A percentile compares a stretch with the other conserved stretches of the same genome.
These are phyloP conservation scores for Calameuta idolon DNA, from an alignment of 2,888 invertebrate genomes.

Conservation along the genomic window DNA sequence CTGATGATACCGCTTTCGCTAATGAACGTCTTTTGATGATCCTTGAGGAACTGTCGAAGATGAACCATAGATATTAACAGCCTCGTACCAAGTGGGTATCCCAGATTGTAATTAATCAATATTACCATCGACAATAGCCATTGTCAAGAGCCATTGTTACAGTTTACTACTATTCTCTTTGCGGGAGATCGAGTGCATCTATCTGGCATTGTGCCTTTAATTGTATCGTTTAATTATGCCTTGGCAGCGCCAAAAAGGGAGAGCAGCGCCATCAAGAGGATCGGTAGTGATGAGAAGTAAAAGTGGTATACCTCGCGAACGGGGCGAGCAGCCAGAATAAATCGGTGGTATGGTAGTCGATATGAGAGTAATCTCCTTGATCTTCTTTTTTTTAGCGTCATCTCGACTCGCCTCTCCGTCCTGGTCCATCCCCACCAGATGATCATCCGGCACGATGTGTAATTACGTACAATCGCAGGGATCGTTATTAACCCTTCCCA, in stretches of 20 bases:
- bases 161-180: slow-evolving; percentile 47
- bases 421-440: background rate
- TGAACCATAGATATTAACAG: slow-evolving; percentile 20
- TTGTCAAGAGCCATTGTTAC: slow-evolving; percentile 53
- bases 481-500: slow-evolving; percentile 54
- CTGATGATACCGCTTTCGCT: slow-evolving; percentile 5
- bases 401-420: background rate
- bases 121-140: slow-evolving; percentile 61
- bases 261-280: background rate
- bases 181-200: slow-evolving; percentile 32
- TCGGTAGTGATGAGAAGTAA: background rate
- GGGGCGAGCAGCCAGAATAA: background rate
- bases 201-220: slow-evolving; percentile 45
- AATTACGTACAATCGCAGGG: slow-evolving; percentile 51
- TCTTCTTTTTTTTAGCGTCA: background rate
- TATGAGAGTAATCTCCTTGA: background rate
- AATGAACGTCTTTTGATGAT: slow-evolving; percentile 49
- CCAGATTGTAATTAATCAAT: slow-evolving; percentile 61
- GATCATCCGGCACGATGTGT: slow-evolving; percentile 20
- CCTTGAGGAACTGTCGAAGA: slow-evolving; percentile 44
- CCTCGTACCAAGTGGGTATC: slow-evolving; percentile 26
- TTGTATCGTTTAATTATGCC: slow-evolving; percentile 56
- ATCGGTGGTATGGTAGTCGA: background rate
- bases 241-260: slow-evolving; percentile 13
- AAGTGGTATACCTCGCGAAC: background rate